These are phyloP conservation scores for Bruchidius siliquastri DNA, from an alignment of 2,888 invertebrate species.

Conservation along the genomic window DNA sequence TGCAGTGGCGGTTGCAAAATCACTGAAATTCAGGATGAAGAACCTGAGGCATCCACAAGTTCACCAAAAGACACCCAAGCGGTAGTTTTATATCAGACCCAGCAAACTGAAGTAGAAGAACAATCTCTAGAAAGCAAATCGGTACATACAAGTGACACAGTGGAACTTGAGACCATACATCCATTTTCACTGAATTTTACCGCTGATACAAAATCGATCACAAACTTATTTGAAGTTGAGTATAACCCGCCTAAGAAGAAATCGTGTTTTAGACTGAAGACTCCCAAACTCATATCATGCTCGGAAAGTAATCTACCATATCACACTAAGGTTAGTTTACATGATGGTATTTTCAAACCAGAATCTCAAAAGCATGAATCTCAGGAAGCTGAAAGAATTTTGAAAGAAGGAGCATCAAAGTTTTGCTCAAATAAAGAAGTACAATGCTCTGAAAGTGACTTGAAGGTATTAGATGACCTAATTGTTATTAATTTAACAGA, in stretches of 20 bases:
- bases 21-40: constrained; percentile 15
- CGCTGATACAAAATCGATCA: constrained; percentile 8
- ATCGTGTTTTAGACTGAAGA: constrained; percentile 17
- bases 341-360: constrained; percentile 16
- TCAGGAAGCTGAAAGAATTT: background rate
- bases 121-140: background rate
- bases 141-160: background rate
- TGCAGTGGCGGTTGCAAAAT: constrained; percentile 11
- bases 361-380: background rate
- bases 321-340: constrained; percentile 18
- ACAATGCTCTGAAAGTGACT: constrained; percentile 6
- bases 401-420: constrained; percentile 1
- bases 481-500: constrained; percentile 1
- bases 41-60: background rate
- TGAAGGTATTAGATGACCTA: background rate
- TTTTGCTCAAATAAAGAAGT: constrained; percentile 15
- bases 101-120: background rate
- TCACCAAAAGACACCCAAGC: background rate
- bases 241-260: constrained; percentile 24
- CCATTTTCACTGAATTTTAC: constrained; percentile 14
- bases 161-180: constrained; percentile 12
- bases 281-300: constrained; percentile 14
- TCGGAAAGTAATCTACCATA: constrained; percentile 21
- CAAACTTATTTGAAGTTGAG: constrained; percentile 17
- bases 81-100: background rate